Percentiles rank a stretch among this genome's conserved stretches.
These are phyloP conservation scores for Dreissena rostriformis DNA, from an alignment of 1,140 invertebrate species.

Conservation along the genomic window DNA sequence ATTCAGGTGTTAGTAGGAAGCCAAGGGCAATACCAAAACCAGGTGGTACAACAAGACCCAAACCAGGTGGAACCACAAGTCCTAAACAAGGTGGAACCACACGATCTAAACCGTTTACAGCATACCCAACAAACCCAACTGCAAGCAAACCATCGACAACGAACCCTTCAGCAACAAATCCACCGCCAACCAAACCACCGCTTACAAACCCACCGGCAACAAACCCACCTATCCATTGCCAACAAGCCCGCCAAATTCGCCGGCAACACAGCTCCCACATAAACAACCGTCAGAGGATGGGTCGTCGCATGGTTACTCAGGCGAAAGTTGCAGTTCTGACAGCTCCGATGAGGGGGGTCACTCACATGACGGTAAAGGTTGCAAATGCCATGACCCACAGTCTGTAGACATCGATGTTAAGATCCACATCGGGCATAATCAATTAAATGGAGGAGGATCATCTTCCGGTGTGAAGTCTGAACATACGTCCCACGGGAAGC, in stretches of 20 bases:
- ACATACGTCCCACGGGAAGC: too few relatives aligned
- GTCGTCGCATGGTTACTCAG: neutral
- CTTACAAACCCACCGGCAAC: too few relatives aligned
- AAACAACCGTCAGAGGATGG: neutral
- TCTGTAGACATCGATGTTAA: constrained; percentile 41
- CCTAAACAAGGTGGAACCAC: constrained; percentile 21
- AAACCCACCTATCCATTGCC: too few relatives aligned
- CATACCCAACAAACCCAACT: neutral
- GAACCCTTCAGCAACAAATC: neutral
- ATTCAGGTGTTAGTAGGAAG: neutral
- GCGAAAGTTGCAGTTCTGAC: neutral
- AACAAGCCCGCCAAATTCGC: neutral
- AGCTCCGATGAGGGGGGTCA: neutral
- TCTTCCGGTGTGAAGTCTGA: too few relatives aligned
- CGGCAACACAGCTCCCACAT: neutral
- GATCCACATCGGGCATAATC: constrained; percentile 19
- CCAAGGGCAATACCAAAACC: constrained; percentile 1
- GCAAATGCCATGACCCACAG: neutral
- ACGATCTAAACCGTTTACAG: too few relatives aligned
- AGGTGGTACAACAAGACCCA: constrained; percentile 47
- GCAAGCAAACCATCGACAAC: neutral
- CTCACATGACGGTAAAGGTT: neutral
- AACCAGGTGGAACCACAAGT: constrained; percentile 12
- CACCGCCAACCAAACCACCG: too few relatives aligned
- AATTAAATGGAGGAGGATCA: neutral